These are phyloP conservation scores for Dolichotis patagonum DNA, from an alignment of 2,113 vertebrate species.

Conservation along the genomic window DNA sequence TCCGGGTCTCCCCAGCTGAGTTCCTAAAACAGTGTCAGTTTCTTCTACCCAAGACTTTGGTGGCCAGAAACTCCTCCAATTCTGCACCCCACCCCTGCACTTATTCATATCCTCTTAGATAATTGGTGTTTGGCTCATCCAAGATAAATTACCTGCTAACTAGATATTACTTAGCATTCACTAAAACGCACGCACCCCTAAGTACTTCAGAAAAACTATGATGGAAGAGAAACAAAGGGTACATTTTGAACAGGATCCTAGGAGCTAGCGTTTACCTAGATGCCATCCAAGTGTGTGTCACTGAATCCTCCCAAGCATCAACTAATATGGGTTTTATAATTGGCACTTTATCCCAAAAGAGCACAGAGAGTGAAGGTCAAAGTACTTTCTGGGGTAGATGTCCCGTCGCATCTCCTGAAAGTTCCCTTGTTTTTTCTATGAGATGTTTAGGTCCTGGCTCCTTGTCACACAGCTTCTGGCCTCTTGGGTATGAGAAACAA, in stretches of 20 bases:
- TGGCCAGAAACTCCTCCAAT: too few relatives aligned
- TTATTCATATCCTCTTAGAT: background rate
- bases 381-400: background rate
- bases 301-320: background rate
- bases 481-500: fast-evolving
- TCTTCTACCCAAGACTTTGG: background rate
- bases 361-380: background rate
- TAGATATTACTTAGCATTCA: background rate
- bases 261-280: background rate
- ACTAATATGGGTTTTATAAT: background rate
- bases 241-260: too few relatives aligned
- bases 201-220: background rate
- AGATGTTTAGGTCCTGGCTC: background rate
- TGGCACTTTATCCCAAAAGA: background rate
- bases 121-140: background rate
- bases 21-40: background rate
- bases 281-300: too few relatives aligned
- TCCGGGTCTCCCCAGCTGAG: background rate
- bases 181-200: background rate
- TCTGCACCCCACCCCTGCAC: too few relatives aligned
- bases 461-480: background rate
- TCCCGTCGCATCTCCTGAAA: fast-evolving
- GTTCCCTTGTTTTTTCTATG: background rate
- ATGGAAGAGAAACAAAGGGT: background rate
- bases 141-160: background rate